A percentile compares a stretch with the other conserved stretches of the same genome.
phyloP scores from a whole-genome alignment of 2,797 vertebrate species.

The Ceryle rudis region DNA sequence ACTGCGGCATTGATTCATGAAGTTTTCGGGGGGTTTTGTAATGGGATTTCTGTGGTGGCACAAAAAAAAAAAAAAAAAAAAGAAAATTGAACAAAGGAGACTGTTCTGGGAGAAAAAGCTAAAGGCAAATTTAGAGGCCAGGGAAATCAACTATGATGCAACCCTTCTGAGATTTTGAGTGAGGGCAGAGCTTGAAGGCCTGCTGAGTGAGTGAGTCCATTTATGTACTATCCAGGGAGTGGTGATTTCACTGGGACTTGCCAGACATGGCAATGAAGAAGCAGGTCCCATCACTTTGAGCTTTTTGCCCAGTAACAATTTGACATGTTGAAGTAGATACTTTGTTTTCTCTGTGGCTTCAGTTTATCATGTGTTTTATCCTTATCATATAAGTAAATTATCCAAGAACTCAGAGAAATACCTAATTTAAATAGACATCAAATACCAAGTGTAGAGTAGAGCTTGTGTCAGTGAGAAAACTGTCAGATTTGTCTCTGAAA shows the following conservation, averaged over 20 bases:
- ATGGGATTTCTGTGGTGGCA: background rate
- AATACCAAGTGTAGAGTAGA: background rate
- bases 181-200: background rate
- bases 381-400: background rate
- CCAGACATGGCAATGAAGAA: background rate
- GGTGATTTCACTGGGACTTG: background rate
- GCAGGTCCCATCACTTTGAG: background rate
- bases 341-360: background rate
- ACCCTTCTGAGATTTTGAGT: background rate
- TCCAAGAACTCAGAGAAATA: background rate
- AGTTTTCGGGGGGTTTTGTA: background rate
- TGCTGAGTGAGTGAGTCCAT: background rate
- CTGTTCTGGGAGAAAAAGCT: background rate
- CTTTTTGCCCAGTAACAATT: background rate
- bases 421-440: background rate
- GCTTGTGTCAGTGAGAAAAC: background rate
- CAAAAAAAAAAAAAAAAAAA: background rate
- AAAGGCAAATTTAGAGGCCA: background rate
- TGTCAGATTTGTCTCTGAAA: background rate
- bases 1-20: background rate
- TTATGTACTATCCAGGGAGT: background rate
- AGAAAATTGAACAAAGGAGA: background rate
- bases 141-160: background rate
- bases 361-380: background rate
- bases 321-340: background rate